Base-by-base conservation (phyloP, 1,140 invertebrate genomes). In the Oryzaephilus surinamensis region DNA sequence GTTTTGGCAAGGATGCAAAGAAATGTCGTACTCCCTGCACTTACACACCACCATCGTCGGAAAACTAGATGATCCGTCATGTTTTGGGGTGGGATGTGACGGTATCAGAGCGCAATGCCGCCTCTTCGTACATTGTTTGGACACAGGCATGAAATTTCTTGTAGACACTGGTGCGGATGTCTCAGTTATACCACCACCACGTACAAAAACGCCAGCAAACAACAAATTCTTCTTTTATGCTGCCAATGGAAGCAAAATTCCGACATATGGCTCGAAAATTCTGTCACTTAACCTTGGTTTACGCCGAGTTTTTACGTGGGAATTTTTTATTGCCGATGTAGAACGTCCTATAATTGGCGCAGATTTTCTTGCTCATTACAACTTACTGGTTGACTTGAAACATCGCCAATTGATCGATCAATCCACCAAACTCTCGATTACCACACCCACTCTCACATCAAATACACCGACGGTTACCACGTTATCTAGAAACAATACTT, bases 261-360 rank as follows among this genome's bases (percentile, higher is more conserved):
- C n/a, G n/a, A 66, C 63, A 2, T 65, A 60, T 38, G 62, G 63
- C 0, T 21, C 16, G 2, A 40, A 38, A 12, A 7, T 29, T 4
- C 20, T 65, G 1, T 37, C 41, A 2, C 32, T 66, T 0, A 43
- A 61, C 35, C 36, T 64, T 2, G 55, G 60, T 0, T 43, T 66
- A 14, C 35, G 57, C 15, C 46, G 61, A 18, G 37, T 38, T 4
- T 59, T 63, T 21, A 16, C n/a, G 7, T 67, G 64, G 64, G 38
- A 30, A 1, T 68, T 69, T 36, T 52, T 56, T 2, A 38, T 69
- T 0, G 64, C 64, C 2, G 58, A 66, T 30, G 54, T 67, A 3
- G 29, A 45, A 0, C 45, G 41, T 14, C 57, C 61, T 2, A 64
- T 63, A 8, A 54, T 67, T 3, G 62, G 65, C 5, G 57, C 60